phyloP scores from a whole-genome alignment of 2,113 vertebrate genomes.

The human (Homo sapiens) region GRCh38 chr1:82048001-82048500 shows the following conservation, averaged over 20 bases:
- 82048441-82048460: no score
- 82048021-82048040: not conserved
- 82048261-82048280: not conserved
- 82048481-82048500: not conserved
- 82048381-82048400: not conserved
- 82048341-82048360: not conserved
- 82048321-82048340: not conserved
- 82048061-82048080: not conserved
- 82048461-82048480: not conserved
- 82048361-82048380: not conserved
- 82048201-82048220: not conserved
- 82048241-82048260: not conserved
- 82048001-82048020: not conserved
- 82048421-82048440: not conserved
- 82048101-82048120: not conserved
- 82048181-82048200: not conserved
- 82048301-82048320: constrained; percentile 33
- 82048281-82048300: not conserved
- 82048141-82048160: not conserved
- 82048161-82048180: not conserved
- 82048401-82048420: not conserved
- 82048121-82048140: not conserved
- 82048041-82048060: not conserved
- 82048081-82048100: not conserved
- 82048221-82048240: not conserved